Conservation (phyloP, 2,888 invertebrate genomes). For the Diarsia brunnea region DNA sequence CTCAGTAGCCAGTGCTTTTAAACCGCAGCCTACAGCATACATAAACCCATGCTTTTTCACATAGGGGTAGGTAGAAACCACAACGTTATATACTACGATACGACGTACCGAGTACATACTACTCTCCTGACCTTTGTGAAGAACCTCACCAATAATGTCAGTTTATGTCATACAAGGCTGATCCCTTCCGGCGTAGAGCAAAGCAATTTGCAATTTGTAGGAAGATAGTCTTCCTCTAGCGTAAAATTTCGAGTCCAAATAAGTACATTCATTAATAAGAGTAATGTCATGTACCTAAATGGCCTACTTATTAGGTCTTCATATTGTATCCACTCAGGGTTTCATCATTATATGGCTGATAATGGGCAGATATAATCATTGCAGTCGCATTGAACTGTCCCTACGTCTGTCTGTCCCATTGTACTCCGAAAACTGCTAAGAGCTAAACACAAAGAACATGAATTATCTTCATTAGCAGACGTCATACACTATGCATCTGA, state of each 20-base stretch:
- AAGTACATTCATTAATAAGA: background rate
- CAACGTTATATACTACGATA: background rate
- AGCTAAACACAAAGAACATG: slow-evolving; percentile 17
- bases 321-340: background rate
- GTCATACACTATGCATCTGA: background rate
- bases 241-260: background rate
- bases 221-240: background rate
- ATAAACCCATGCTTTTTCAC: background rate
- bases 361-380: background rate
- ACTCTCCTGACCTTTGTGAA: background rate
- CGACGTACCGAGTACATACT: background rate
- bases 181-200: background rate
- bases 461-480: slow-evolving; percentile 1
- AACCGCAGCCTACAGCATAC: too few relatives aligned
- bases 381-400: slow-evolving; percentile 23
- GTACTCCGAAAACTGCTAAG: slow-evolving; percentile 3
- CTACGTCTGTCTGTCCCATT: slow-evolving; percentile 19
- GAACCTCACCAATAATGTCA: background rate
- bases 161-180: background rate
- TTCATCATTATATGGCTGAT: background rate
- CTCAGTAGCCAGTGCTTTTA: background rate
- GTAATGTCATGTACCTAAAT: background rate
- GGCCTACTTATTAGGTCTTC: background rate
- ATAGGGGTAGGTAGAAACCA: background rate
- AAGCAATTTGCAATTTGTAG: background rate